Evolutionary conservation across 2,888 invertebrate species (phyloP).

Genomic region (Drosophila colorata): DNA sequence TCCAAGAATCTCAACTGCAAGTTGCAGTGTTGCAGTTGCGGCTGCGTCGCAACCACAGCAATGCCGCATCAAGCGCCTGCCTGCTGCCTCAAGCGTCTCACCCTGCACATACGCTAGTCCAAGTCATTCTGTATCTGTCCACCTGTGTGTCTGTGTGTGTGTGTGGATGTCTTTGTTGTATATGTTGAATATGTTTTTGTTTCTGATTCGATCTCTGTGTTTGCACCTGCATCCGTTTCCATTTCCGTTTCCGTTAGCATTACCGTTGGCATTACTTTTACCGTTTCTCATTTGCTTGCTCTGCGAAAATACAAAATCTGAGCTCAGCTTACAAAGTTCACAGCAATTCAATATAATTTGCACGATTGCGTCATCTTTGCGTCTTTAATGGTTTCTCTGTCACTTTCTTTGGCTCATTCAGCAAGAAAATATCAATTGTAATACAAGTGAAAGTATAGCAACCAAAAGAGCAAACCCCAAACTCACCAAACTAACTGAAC

Average conservation of each 20-base stretch:
- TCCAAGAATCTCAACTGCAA: constrained; percentile 72
- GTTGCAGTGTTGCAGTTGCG: constrained; percentile 70
- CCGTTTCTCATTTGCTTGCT: constrained; percentile 77
- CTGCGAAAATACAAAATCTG: constrained; percentile 48
- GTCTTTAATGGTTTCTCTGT: constrained; percentile 66
- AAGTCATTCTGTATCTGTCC: constrained; percentile 5
- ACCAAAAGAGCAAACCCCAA: constrained; percentile 71
- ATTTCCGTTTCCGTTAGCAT: too few species aligned
- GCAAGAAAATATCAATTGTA: constrained; percentile 82
- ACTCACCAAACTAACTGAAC: constrained; percentile 60
- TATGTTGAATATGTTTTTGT: background rate
- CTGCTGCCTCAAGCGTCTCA: constrained; percentile 85
- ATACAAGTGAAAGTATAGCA: constrained; percentile 82
- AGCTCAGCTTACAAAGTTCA: constrained; percentile 15
- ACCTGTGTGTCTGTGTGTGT: constrained; percentile 10
- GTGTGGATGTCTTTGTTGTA: constrained; percentile 4
- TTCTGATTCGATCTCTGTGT: constrained; percentile 6
- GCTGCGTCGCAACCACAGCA: constrained; percentile 50
- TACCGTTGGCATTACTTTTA: constrained; percentile 11
- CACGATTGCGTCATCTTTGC: constrained; percentile 27
- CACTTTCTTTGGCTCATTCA: constrained; percentile 68
- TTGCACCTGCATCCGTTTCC: constrained; percentile 13
- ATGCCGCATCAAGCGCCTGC: constrained; percentile 41
- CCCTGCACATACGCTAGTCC: constrained; percentile 84
- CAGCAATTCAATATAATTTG: constrained; percentile 11